Percentiles rank a stretch among this genome's conserved stretches.
Conservation (phyloP, 2,797 vertebrate species). For the Tokudaia tokunoshimensis region DNA sequence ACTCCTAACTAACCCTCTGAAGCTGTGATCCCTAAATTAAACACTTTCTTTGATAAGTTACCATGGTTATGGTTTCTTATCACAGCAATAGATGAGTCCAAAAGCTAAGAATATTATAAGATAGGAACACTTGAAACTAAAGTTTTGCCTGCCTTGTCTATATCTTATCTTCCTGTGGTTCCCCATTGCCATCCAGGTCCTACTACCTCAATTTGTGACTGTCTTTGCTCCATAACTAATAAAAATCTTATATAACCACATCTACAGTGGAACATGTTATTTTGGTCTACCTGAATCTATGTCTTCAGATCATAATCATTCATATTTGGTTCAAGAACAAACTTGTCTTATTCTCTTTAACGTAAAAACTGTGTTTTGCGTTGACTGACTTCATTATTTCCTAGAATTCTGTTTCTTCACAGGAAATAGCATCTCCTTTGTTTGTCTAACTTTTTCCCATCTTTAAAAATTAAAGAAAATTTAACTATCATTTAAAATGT, state of each 20-base stretch:
- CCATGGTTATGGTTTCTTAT: background rate
- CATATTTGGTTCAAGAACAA: background rate
- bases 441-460: background rate
- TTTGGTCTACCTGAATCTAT: background rate
- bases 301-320: background rate
- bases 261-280: background rate
- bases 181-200: background rate
- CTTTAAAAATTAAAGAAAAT: background rate
- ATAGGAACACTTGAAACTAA: background rate
- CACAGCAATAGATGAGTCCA: background rate
- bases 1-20: background rate
- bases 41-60: background rate
- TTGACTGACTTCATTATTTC: background rate
- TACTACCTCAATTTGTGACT: background rate
- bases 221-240: background rate
- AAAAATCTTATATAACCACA: background rate
- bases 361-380: background rate
- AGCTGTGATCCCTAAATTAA: background rate
- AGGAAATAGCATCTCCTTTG: background rate
- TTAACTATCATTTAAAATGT: background rate
- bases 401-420: background rate
- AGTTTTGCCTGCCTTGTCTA: background rate
- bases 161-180: background rate
- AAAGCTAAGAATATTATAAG: background rate
- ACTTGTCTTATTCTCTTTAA: background rate